Evolutionary conservation across 2,113 vertebrate genomes (phyloP).

Genomic region (Eleginops maclovinus): DNA sequence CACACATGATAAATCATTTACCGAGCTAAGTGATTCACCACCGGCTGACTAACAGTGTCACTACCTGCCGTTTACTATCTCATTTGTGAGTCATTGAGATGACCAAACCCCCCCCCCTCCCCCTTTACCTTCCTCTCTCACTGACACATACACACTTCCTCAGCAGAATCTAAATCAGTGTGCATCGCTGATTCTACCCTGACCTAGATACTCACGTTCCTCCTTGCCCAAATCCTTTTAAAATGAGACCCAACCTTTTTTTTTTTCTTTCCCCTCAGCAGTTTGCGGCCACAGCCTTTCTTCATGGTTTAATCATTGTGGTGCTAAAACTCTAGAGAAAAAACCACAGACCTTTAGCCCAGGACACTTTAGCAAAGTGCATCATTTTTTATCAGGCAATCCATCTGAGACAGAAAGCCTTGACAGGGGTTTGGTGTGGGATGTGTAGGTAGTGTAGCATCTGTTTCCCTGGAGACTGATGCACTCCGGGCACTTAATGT

Average conservation of each 20-base stretch:
- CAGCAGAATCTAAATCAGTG: slow-evolving; percentile 56
- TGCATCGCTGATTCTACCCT: slow-evolving; percentile 57
- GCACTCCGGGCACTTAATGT: slow-evolving; percentile 31
- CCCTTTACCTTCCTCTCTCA: not conserved
- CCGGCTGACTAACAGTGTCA: slow-evolving; percentile 18
- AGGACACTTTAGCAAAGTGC: slow-evolving; percentile 73
- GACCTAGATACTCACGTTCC: slow-evolving; percentile 72
- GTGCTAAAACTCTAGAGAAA: slow-evolving; percentile 28
- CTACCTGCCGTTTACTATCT: slow-evolving; percentile 25
- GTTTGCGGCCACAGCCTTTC: slow-evolving; percentile 25
- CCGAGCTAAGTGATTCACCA: slow-evolving; percentile 10
- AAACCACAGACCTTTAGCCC: slow-evolving; percentile 31
- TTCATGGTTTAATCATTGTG: slow-evolving; percentile 75
- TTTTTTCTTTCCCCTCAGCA: slow-evolving; percentile 3
- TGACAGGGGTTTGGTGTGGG: slow-evolving; percentile 30
- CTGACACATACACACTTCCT: slow-evolving; percentile 1
- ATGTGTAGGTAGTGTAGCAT: slow-evolving; percentile 43
- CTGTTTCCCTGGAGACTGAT: slow-evolving; percentile 52
- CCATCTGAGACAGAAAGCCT: slow-evolving; percentile 34
- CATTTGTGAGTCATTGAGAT: slow-evolving; percentile 42
- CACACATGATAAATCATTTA: slow-evolving; percentile 21
- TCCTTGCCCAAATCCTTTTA: slow-evolving; percentile 74
- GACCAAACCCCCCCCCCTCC: slow-evolving; percentile 3
- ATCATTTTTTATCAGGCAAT: slow-evolving; percentile 32
- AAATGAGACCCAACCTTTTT: slow-evolving; percentile 58